phyloP scores from a whole-genome alignment of 2,113 vertebrate genomes.

The Otolemur garnettii region DNA sequence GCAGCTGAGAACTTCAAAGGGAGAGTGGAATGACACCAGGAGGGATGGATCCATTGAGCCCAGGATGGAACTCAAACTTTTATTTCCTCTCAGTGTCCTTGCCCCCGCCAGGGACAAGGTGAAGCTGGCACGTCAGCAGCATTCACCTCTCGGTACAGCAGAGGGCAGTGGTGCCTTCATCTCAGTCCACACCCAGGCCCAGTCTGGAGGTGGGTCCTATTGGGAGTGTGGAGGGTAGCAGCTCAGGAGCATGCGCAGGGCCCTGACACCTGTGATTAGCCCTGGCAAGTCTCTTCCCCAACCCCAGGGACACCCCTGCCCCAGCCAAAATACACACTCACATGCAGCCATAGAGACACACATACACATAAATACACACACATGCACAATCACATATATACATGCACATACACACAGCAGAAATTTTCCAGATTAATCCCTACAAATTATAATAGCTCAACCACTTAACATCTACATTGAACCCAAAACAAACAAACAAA shows the following conservation, averaged over 20 bases:
- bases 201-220: not conserved
- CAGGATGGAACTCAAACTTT: not conserved
- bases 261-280: not conserved
- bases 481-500: not conserved
- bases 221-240: not conserved
- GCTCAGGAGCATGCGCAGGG: not conserved
- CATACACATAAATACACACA: not conserved
- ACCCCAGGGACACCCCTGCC: too few species aligned
- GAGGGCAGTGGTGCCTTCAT: conserved; percentile 73
- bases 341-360: not conserved
- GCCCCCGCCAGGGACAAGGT: not conserved
- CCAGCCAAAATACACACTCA: not conserved
- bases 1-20: not conserved
- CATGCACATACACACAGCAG: not conserved
- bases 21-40: not conserved
- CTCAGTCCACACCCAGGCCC: conserved; percentile 1
- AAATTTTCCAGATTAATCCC: not conserved
- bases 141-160: conserved; percentile 65
- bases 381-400: not conserved
- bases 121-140: not conserved
- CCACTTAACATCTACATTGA: conserved; percentile 22
- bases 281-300: not conserved
- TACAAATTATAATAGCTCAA: conserved; percentile 45
- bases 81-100: not conserved
- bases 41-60: not conserved